These are phyloP conservation scores for Prorops nasuta DNA, from an alignment of 1,140 invertebrate genomes.

Conservation along the genomic window DNA sequence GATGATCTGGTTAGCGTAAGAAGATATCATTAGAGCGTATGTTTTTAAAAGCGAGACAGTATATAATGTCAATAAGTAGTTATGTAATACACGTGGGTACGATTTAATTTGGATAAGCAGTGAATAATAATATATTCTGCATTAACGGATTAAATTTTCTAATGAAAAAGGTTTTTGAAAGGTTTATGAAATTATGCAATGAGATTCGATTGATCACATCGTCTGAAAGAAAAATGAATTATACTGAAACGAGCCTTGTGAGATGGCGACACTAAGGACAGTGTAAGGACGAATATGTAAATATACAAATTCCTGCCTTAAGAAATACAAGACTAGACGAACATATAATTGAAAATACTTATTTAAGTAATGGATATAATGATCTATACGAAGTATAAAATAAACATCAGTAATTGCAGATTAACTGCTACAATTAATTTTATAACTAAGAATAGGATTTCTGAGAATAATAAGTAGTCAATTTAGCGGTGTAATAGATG, in stretches of 20 bases:
- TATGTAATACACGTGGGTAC: conserved; percentile 12
- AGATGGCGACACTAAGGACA: conserved; percentile 27
- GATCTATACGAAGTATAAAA: conserved; percentile 24
- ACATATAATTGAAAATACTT: conserved; percentile 34
- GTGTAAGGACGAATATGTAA: conserved; percentile 34
- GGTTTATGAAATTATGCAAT: too few relatives aligned
- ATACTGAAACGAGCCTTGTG: conserved; percentile 19
- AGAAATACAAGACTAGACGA: conserved; percentile 50
- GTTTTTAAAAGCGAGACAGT: conserved; percentile 26
- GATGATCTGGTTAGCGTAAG: conserved; percentile 23
- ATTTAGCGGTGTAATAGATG: conserved; percentile 36
- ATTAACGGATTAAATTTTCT: too few relatives aligned
- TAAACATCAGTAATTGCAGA: conserved; percentile 32
- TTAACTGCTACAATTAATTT: conserved; percentile 38
- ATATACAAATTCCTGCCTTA: conserved; percentile 55
- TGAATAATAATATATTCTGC: too few relatives aligned
- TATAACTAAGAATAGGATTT: conserved; percentile 36
- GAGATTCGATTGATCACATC: too few relatives aligned
- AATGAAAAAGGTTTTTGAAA: too few relatives aligned
- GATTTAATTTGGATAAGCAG: too few relatives aligned
- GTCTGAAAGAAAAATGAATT: too few relatives aligned
- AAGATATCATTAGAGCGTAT: conserved; percentile 30
- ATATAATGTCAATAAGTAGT: conserved; percentile 29
- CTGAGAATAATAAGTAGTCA: conserved; percentile 35
- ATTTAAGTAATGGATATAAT: conserved; percentile 31